Conservation (phyloP, 2,888 invertebrate genomes). For the Nasonovia ribisnigri region DNA sequence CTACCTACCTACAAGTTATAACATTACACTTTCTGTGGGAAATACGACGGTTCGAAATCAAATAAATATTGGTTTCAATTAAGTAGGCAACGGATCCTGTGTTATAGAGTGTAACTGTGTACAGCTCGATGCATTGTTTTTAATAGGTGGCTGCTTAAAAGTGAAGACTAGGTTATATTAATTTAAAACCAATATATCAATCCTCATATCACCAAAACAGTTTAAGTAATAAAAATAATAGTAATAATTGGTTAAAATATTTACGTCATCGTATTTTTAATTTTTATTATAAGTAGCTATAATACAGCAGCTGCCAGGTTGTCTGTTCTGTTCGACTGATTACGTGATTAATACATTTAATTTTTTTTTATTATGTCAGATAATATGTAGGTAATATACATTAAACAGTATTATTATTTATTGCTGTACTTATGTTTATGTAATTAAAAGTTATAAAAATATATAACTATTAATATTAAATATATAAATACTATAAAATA, state of each 20-base stretch:
- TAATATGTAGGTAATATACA: background rate
- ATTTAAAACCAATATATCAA: background rate
- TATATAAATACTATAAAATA: too few relatives aligned
- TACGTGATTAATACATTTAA: background rate
- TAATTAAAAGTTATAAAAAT: background rate
- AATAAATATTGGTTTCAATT: background rate
- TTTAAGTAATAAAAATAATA: background rate
- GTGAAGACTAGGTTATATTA: background rate
- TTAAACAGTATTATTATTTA: background rate
- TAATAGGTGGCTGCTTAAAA: background rate
- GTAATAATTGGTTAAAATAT: background rate
- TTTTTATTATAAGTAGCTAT: too few relatives aligned
- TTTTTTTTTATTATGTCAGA: background rate
- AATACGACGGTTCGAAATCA: background rate
- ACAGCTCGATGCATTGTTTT: too few relatives aligned
- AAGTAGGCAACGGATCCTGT: too few relatives aligned
- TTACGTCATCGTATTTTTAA: background rate
- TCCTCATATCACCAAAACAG: background rate
- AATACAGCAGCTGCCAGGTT: too few relatives aligned
- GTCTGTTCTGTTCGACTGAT: background rate
- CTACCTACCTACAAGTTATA: too few relatives aligned
- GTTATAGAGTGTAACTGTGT: too few relatives aligned
- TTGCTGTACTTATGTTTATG: background rate
- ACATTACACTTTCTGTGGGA: background rate
- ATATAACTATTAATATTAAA: background rate